Evolutionary conservation across 2,888 invertebrate species (phyloP).

Genomic region (Xiphydria camelus): DNA sequence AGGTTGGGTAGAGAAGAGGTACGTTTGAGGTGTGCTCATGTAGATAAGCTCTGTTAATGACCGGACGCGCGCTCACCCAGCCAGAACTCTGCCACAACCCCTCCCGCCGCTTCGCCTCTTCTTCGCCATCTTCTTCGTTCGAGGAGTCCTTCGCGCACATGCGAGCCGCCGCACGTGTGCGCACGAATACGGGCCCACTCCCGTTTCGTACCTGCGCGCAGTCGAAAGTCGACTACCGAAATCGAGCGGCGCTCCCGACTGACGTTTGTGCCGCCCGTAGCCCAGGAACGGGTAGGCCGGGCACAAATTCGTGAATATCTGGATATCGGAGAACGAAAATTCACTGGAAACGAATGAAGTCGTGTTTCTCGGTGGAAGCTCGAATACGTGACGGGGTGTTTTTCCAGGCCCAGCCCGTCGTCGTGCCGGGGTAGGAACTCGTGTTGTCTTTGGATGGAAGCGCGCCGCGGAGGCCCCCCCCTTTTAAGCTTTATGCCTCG

Average conservation of each 20-base stretch:
- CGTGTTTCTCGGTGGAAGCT: too few relatives aligned
- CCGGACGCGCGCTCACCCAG: constrained; percentile 58
- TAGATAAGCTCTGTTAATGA: constrained; percentile 59
- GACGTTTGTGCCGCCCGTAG: neutral
- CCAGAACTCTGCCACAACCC: constrained; percentile 57
- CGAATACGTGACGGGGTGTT: too few relatives aligned
- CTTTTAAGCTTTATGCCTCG: constrained; percentile 39
- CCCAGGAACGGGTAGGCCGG: neutral
- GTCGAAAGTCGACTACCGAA: too few relatives aligned
- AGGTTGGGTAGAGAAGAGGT: constrained; percentile 52
- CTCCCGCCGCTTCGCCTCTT: constrained; percentile 27
- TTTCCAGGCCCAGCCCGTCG: too few relatives aligned
- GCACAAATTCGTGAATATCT: neutral
- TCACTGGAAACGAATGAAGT: too few relatives aligned
- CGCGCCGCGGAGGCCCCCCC: constrained; percentile 13
- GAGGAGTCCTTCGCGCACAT: constrained; percentile 11
- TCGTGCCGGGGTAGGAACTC: too few relatives aligned
- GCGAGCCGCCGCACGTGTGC: neutral
- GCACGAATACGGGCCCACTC: neutral
- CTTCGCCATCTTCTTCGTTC: constrained; percentile 20
- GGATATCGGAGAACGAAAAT: neutral
- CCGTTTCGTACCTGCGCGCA: neutral
- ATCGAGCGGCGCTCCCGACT: too few relatives aligned
- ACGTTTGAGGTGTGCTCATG: constrained; percentile 58
- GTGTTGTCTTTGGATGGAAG: too few relatives aligned